These are phyloP conservation scores for Clarias gariepinus DNA, from an alignment of 2,113 vertebrate species.

Conservation along the genomic window DNA sequence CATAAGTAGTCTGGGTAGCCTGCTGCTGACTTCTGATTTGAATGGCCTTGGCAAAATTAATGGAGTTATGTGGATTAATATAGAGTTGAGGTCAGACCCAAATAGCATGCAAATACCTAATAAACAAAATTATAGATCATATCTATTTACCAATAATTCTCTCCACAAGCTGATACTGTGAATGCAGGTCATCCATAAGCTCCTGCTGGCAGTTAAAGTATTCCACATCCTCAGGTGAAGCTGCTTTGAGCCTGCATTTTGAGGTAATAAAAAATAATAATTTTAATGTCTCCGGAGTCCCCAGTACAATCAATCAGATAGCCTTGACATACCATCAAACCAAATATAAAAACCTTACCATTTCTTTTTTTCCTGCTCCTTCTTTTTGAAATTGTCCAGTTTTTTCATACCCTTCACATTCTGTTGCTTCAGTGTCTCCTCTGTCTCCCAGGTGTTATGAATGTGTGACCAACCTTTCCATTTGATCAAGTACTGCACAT, in stretches of 20 bases:
- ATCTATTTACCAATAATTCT: slow-evolving; percentile 87
- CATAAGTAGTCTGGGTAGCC: slow-evolving; percentile 98
- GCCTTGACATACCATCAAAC: not conserved
- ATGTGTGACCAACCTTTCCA: slow-evolving; percentile 99
- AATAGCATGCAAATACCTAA: not conserved
- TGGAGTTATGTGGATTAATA: not conserved
- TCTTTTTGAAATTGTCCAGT: slow-evolving; percentile 98
- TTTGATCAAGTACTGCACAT: slow-evolving; percentile 94
- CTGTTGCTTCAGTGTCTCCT: slow-evolving; percentile 92
- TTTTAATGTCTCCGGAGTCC: not conserved
- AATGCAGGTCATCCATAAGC: slow-evolving; percentile 93
- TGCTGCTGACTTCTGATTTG: slow-evolving; percentile 95
- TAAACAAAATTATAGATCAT: not conserved
- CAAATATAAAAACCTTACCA: slow-evolving; percentile 73
- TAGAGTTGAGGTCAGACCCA: not conserved
- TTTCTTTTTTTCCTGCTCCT: slow-evolving; percentile 90
- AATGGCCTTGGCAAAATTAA: slow-evolving; percentile 80
- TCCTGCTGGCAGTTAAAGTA: slow-evolving; percentile 98
- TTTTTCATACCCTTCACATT: slow-evolving; percentile 99
- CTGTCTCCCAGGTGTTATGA: slow-evolving; percentile 98
- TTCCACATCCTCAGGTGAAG: slow-evolving; percentile 98
- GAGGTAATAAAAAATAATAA: too few species aligned
- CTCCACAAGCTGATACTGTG: slow-evolving; percentile 97
- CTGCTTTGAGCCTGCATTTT: slow-evolving; percentile 92
- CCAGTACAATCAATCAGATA: too few species aligned